Base-by-base conservation (phyloP, 2,113 vertebrate species). In the Alaudala cheleensis region DNA sequence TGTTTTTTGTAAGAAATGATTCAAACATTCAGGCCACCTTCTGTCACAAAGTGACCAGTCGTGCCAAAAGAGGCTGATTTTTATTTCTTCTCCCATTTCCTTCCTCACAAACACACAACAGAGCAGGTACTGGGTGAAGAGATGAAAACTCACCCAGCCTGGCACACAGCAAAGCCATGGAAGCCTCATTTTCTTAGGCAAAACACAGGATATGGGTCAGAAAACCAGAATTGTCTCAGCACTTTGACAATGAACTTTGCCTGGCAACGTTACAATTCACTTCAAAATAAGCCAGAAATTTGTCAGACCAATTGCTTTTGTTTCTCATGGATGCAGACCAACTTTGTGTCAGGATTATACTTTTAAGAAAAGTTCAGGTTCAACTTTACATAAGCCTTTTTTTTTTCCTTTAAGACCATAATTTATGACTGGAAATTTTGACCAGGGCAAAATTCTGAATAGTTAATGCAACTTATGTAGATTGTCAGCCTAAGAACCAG, bases 311-410 rank as follows among this genome's bases (percentile, higher is more conserved):
- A 80, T 70, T 85, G 50, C 81, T 89, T 91, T 96, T 93, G 81
- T 95, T 95, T 95, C 58, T 87, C 58, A 77, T 93, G 94, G 94
- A 93, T 47, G 34, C 50, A 87, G 67, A 84, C 84, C 94, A 96
- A 94, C 69, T 96, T 86, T 74, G 31, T 84, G 94, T 95, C 91
- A 95, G 6, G 67, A 90, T 77, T 73, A 37, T 33, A 72, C 67
- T 88, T 92, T 54, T 54, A 86, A 81, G 54, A 40, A 39, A 94
- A 92, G 62, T 72, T 92, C 50, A 58, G 73, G 54, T 57, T 93
- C 64, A 83, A 79, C 83, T 92, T 62, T 69, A 72, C 44, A 79
- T 61, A 84, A 86, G 64, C 11, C 33, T 67, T 23, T 24, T n/a
- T 39, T 9, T 70, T 62, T 37, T 44, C 40, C 44, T n/a, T 11